A percentile compares a stretch with the other conserved stretches of the same genome.
Evolutionary conservation across 2,797 vertebrate species (phyloP).

Genomic region (Bucorvus abyssinicus): DNA sequence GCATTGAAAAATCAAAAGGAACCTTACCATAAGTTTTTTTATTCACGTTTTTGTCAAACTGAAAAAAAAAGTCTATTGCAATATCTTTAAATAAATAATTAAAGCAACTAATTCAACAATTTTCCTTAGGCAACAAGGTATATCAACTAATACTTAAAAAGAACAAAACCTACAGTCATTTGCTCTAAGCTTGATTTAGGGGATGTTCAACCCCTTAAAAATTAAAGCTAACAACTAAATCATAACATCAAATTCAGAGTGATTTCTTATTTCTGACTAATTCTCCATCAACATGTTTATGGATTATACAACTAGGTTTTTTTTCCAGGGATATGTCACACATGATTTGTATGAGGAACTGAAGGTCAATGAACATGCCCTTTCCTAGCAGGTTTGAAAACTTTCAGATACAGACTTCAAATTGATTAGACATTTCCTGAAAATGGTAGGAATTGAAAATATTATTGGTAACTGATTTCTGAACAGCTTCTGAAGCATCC

Average conservation of each 20-base stretch:
- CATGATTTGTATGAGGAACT: neutral
- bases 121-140: neutral
- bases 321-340: neutral
- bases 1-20: neutral
- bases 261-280: neutral
- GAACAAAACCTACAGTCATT: neutral
- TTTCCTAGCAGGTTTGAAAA: neutral
- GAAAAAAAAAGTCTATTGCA: neutral
- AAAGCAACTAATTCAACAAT: neutral
- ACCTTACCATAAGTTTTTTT: neutral
- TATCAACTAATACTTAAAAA: neutral
- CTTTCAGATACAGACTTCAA: neutral
- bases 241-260: neutral
- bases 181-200: neutral
- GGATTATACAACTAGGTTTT: neutral
- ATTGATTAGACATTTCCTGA: neutral
- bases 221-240: neutral
- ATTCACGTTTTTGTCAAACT: neutral
- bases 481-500: neutral
- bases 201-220: neutral
- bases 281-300: neutral
- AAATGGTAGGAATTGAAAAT: neutral
- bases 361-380: neutral
- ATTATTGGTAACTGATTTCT: neutral
- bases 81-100: neutral